Percentiles rank a stretch among this genome's conserved stretches.
These are phyloP conservation scores for Phylloscopus whistleri DNA, from an alignment of 2,113 vertebrate genomes.

Conservation along the genomic window DNA sequence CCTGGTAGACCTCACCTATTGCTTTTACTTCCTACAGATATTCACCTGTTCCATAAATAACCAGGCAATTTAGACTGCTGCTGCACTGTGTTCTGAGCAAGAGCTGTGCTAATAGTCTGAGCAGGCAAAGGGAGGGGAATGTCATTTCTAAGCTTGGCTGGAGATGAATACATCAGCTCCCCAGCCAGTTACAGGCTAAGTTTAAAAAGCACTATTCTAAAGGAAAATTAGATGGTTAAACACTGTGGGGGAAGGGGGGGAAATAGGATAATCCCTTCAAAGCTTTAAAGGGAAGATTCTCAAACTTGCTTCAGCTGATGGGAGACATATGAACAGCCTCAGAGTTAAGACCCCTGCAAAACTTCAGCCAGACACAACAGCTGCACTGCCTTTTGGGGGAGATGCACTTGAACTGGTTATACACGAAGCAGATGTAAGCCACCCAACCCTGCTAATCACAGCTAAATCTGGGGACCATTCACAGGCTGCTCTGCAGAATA, in stretches of 20 bases:
- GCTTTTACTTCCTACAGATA: background rate
- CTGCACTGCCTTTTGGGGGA: slow-evolving; percentile 7
- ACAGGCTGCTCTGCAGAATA: background rate
- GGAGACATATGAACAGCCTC: background rate
- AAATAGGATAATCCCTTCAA: slow-evolving; percentile 56
- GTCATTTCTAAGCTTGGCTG: slow-evolving; percentile 48
- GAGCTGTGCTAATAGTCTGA: slow-evolving; percentile 27
- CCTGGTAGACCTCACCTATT: background rate
- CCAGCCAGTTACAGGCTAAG: slow-evolving; percentile 14
- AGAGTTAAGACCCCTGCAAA: slow-evolving; percentile 6
- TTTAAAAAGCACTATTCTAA: slow-evolving; percentile 49
- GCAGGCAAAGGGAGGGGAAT: slow-evolving; percentile 23
- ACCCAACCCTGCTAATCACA: background rate
- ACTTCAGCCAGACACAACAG: slow-evolving; percentile 20
- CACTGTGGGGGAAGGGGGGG: background rate
- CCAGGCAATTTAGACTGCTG: slow-evolving; percentile 9
- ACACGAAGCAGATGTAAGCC: background rate
- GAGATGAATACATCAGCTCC: slow-evolving; percentile 47
- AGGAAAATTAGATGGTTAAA: slow-evolving; percentile 61
- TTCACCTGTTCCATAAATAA: slow-evolving; percentile 48
- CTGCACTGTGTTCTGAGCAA: background rate
- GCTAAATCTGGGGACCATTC: slow-evolving; percentile 3
- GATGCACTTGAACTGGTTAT: background rate
- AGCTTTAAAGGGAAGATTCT: slow-evolving; percentile 31
- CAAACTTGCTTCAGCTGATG: slow-evolving; percentile 26